Base-by-base conservation (phyloP, 2,113 vertebrate species). In the Megaptera novaeangliae region DNA sequence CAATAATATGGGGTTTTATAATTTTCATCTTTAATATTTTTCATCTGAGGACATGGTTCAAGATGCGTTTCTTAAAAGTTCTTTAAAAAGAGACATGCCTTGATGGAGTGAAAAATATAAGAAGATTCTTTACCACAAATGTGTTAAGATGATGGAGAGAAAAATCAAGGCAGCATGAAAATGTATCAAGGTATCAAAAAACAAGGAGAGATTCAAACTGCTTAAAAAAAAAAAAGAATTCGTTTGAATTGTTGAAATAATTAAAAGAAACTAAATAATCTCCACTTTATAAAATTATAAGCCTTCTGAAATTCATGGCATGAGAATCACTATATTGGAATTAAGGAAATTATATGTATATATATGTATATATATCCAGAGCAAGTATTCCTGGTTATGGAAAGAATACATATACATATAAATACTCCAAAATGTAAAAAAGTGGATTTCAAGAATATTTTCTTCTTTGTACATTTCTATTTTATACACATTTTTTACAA, bases 401-500 rank as follows among this genome's bases (percentile, higher is more conserved):
- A 96, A 93, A 78, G 46, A 88, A 6, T 18, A 36, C 1, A 63
- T 7, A 86, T 0, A 41, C 6, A 91, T 4, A 39, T 6, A 69
- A 2, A 66, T 46, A 46, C 2, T 20, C 3, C 25, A 87, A 66
- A 91, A 75, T 41, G 34, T 36, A 89, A 94, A 83, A 72, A 71
- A 44, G 55, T 36, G 9, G 11, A 61, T 44, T 95, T 90, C 64
- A 44, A 86, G 61, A 83, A 34, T 66, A 80, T 10, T 89, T 86
- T 78, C 20, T 85, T 80, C 27, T 68, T 75, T 69, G 92, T 59
- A 41, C 10, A 66, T 59, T 92, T 84, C 49, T 46, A 61, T 68
- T 74, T 86, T 95, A 88, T 31, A 34, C n/a, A 88, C 12, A 41
- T 83, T 94, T 94, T 94, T 90, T 81, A 68, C 21, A 93, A 92